Evolutionary conservation across 2,113 vertebrate genomes (phyloP).

Genomic region (Corydoras maculifer): DNA sequence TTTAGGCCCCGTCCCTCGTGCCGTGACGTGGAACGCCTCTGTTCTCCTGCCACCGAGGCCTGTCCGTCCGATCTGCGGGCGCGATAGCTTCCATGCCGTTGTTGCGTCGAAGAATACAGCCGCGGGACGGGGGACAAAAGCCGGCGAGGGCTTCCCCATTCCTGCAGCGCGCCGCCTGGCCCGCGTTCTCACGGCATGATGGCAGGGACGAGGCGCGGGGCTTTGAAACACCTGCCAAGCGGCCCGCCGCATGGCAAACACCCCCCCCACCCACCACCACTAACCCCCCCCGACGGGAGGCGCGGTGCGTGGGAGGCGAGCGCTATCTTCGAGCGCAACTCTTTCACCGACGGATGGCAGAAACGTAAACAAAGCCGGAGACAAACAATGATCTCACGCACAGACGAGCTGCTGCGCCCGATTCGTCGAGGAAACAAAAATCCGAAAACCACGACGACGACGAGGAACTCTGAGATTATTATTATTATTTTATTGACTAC

Average conservation of each 20-base stretch:
- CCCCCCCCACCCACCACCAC: too few relatives aligned
- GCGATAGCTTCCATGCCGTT: conserved; percentile 13
- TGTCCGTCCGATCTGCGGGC: conserved; percentile 13
- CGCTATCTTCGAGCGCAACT: conserved; percentile 44
- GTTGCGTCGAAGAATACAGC: conserved; percentile 14
- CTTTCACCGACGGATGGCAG: conserved; percentile 48
- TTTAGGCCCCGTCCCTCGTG: neutral
- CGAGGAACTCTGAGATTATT: neutral
- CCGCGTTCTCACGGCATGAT: conserved; percentile 41
- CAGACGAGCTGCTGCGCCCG: conserved; percentile 16
- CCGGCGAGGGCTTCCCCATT: conserved; percentile 35
- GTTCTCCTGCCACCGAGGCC: conserved; percentile 16
- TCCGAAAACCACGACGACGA: neutral
- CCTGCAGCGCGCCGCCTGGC: conserved; percentile 30
- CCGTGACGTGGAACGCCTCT: conserved; percentile 22
- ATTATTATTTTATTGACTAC: neutral
- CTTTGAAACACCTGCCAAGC: conserved; percentile 53
- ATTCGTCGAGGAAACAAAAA: neutral
- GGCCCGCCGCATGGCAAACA: neutral
- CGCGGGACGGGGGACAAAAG: conserved; percentile 17
- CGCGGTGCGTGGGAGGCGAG: conserved; percentile 37
- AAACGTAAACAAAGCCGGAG: conserved; percentile 49
- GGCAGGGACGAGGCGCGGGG: conserved; percentile 39
- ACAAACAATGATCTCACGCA: conserved; percentile 48
- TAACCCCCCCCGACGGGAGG: conserved; percentile 15